Percentiles rank a stretch among this genome's conserved stretches.
These are phyloP conservation scores for Ips nitidus DNA, from an alignment of 1,140 invertebrate species.

Conservation along the genomic window DNA sequence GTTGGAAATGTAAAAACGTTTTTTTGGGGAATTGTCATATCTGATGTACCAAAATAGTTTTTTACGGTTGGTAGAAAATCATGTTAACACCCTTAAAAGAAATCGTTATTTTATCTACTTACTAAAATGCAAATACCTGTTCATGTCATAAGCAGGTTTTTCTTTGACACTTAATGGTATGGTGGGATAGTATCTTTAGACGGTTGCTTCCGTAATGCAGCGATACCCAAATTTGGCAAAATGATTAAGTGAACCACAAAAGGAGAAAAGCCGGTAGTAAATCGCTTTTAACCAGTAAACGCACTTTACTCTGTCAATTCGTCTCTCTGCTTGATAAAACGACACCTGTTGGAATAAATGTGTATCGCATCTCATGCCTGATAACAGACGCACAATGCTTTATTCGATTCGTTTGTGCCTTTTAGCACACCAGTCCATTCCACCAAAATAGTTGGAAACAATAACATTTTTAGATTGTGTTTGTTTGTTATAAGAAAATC, in stretches of 20 bases:
- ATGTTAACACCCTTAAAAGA: no score
- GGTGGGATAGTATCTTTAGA: no score
- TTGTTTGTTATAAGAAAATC: not conserved
- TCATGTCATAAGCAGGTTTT: no score
- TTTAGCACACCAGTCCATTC: slow-evolving; percentile 11
- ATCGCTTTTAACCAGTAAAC: slow-evolving; percentile 18
- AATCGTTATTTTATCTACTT: no score
- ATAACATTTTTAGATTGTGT: not conserved
- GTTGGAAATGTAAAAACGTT: slow-evolving; percentile 6
- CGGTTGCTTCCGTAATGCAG: no score
- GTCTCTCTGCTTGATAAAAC: slow-evolving; percentile 17
- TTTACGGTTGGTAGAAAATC: no score
- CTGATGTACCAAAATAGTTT: no score
- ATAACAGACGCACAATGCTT: slow-evolving; percentile 23
- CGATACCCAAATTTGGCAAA: slow-evolving; percentile 2
- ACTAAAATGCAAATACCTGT: no score
- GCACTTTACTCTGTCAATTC: slow-evolving; percentile 22
- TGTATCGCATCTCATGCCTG: slow-evolving; percentile 9
- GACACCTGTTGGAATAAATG: slow-evolving; percentile 21
- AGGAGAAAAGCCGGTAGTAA: slow-evolving; percentile 1
- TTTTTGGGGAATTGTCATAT: not conserved
- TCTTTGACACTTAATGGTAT: no score
- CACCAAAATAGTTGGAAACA: not conserved
- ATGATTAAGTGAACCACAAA: not conserved
- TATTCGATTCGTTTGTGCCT: slow-evolving; percentile 6